These are phyloP conservation scores for Streptopelia turtur DNA, from an alignment of 2,797 vertebrate genomes.

Conservation along the genomic window DNA sequence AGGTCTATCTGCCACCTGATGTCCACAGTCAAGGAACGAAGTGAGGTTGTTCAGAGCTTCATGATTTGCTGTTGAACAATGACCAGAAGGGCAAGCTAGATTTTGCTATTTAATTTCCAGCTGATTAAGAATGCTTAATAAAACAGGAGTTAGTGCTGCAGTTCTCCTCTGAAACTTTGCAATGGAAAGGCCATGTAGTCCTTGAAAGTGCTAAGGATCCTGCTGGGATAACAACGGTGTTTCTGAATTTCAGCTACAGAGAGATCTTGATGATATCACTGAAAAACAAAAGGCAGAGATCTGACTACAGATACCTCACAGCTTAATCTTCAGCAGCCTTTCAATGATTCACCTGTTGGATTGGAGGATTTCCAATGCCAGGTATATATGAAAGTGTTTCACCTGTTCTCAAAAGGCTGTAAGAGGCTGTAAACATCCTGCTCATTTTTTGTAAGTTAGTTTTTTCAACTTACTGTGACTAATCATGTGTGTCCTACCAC, in stretches of 20 bases:
- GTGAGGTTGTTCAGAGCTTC: not conserved
- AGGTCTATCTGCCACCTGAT: not conserved
- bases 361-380: not conserved
- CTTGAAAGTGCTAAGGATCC: not conserved
- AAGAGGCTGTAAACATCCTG: not conserved
- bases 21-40: not conserved
- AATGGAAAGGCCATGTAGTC: not conserved
- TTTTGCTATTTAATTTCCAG: not conserved
- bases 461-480: not conserved
- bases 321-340: not conserved
- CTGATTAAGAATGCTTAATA: not conserved
- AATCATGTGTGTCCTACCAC: slow-evolving; percentile 31
- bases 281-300: slow-evolving; percentile 31
- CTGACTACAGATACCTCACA: not conserved
- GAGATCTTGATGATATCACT: not conserved
- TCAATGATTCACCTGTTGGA: not conserved
- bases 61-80: not conserved
- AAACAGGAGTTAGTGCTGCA: not conserved
- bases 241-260: slow-evolving; percentile 16
- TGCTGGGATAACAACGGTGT: not conserved
- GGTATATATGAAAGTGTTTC: not conserved
- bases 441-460: not conserved
- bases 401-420: not conserved
- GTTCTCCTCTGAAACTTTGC: not conserved
- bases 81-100: not conserved